These are phyloP conservation scores for Drosophila robusta DNA, from an alignment of 2,888 invertebrate genomes.

Conservation along the genomic window DNA sequence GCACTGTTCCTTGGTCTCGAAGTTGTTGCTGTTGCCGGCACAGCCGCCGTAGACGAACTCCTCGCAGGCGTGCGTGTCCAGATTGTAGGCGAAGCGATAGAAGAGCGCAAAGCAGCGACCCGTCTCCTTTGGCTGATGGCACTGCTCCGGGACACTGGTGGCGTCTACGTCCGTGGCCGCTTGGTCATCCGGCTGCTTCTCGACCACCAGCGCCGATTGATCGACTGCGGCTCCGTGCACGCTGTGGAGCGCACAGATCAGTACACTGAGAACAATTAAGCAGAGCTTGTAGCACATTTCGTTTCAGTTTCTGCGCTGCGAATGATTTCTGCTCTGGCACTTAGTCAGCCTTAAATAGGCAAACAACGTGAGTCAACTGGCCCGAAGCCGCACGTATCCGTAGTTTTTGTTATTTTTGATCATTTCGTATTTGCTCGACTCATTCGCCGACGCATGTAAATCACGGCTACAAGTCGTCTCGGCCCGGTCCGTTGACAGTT, in stretches of 20 bases:
- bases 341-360: constrained; percentile 63
- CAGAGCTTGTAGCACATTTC: constrained; percentile 54
- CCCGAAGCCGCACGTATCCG: constrained; percentile 41
- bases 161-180: constrained; percentile 13
- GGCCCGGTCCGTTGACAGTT: constrained; percentile 21
- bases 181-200: constrained; percentile 35
- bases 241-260: constrained; percentile 30
- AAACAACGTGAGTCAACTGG: constrained; percentile 28
- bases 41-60: constrained; percentile 92
- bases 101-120: constrained; percentile 90
- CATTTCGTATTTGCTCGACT: constrained; percentile 60
- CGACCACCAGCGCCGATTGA: constrained; percentile 57
- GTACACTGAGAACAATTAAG: constrained; percentile 30
- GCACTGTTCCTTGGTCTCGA: constrained; percentile 88
- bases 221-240: constrained; percentile 37
- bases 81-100: constrained; percentile 79
- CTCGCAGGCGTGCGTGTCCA: constrained; percentile 86
- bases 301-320: constrained; percentile 43
- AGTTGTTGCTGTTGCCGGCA: constrained; percentile 92
- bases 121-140: constrained; percentile 88
- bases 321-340: constrained; percentile 46
- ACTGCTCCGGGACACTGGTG: constrained; percentile 82
- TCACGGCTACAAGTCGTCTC: constrained; percentile 32
- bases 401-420: constrained; percentile 25
- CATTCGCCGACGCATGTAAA: constrained; percentile 70